Conservation (phyloP, 2,113 vertebrate genomes). For the Sphyrna mokarran region DNA sequence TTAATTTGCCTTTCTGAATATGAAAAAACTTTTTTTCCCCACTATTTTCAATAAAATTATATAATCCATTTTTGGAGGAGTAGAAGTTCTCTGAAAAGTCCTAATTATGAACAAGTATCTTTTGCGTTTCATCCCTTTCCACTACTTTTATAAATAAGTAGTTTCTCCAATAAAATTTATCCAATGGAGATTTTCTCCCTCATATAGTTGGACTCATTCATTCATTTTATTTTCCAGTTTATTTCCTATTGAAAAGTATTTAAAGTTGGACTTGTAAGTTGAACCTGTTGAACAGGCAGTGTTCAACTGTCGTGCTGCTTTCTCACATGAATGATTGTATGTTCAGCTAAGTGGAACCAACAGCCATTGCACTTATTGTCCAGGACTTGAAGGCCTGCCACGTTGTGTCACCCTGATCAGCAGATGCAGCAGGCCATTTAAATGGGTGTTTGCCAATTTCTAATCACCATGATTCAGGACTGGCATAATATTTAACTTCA, state of each 20-base stretch:
- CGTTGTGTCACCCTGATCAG: too few species aligned
- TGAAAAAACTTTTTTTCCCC: background rate
- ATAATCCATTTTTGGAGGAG: background rate
- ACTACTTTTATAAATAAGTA: background rate
- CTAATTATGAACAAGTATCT: background rate
- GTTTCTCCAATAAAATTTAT: background rate
- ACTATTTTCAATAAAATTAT: background rate
- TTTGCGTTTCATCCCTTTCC: background rate
- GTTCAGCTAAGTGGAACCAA: too few species aligned
- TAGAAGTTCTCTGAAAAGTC: background rate
- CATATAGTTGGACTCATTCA: background rate
- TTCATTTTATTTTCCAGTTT: background rate
- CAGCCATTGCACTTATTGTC: too few species aligned
- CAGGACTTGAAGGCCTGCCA: too few species aligned
- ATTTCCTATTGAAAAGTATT: background rate
- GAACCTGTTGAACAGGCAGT: background rate
- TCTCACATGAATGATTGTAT: too few species aligned
- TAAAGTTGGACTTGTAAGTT: background rate
- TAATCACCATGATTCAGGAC: too few species aligned
- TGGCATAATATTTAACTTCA: too few species aligned
- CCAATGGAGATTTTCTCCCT: background rate
- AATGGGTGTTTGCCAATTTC: too few species aligned
- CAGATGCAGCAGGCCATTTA: too few species aligned
- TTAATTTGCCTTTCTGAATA: background rate
- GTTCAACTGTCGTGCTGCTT: background rate